Evolutionary conservation across 2,888 invertebrate species (phyloP), one percentile per base, ranked within the genome.

Genomic region (Anaspis maculata): DNA sequence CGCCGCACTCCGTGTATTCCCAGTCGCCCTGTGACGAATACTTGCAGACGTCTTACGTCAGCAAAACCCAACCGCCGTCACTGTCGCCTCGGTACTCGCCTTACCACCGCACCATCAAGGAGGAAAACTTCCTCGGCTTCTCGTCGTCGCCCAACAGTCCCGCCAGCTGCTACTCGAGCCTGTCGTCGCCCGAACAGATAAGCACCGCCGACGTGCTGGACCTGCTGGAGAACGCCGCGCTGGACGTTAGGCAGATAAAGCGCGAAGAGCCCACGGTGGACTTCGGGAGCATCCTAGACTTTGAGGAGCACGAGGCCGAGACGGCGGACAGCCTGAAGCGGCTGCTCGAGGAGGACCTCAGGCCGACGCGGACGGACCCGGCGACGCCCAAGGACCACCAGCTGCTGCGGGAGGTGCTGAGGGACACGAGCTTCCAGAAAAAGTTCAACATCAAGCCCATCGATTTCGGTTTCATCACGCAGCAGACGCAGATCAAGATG

Each of bases 341-440:
- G 21, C 34, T 59, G 28, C 34, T 60, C n/a, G 51, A 54, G 28
- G 49, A 54, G 30, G 48, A 45, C 22, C 44, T 45, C 32, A 51
- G 47, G 34, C 45, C 41, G 13, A 50, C 49, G 37, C 50, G 42
- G 5, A 53, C 52, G 10, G 49, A 41, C 7, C 15, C 50, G 6
- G 49, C 48, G 10, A 51, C 51, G 34, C 72, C 72, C 5, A 72
- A 77, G 52, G 79, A 85, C 59, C 83, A 89, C 64, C 79, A 83
- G 55, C 67, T 88, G 30, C 62, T 90, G 34, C 71, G 88, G 37
- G 86, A 89, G 56, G 88, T 84, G 31, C 67, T 89, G 30, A 76
- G 83, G 59, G 89, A 89, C 55, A 88, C 86, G 3, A 80, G 83
- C 44, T 89, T 88, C 63, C 89, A 88, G 62, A 80, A 80, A 61